phyloP scores from a whole-genome alignment of 2,113 vertebrate genomes.

The Hystrix cristata region DNA sequence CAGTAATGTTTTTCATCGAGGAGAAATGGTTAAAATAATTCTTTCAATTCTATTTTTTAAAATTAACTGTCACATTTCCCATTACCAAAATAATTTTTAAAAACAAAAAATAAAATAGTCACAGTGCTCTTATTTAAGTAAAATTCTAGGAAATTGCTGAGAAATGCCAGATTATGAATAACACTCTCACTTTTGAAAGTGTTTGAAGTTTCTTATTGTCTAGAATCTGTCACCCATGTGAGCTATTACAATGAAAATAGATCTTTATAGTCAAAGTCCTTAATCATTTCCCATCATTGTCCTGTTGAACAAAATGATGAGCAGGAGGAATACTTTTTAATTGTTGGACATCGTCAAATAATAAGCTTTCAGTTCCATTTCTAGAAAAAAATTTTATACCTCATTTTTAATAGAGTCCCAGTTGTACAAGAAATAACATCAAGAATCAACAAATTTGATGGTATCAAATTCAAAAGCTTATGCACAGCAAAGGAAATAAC shows the following conservation, averaged over 20 bases:
- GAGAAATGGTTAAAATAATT: background rate
- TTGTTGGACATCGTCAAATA: background rate
- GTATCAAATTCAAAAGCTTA: background rate
- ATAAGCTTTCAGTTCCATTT: background rate
- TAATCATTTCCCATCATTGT: background rate
- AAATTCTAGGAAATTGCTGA: background rate
- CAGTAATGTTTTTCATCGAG: background rate
- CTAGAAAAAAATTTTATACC: background rate
- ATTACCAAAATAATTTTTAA: background rate
- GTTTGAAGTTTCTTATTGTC: background rate
- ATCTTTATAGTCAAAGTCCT: background rate
- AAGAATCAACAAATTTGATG: background rate
- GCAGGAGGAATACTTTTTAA: background rate
- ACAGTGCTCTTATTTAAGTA: background rate
- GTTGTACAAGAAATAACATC: background rate
- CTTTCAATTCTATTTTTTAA: slow-evolving; percentile 16
- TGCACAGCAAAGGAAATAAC: background rate
- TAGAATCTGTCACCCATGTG: background rate
- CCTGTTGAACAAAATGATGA: background rate
- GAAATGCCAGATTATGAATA: background rate
- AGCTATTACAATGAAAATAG: background rate
- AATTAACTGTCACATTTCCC: background rate
- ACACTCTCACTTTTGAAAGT: background rate
- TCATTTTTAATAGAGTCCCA: background rate
- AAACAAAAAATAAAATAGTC: background rate